These are phyloP conservation scores for Tinea semifulvella DNA, from an alignment of 2,888 invertebrate genomes.

Conservation along the genomic window DNA sequence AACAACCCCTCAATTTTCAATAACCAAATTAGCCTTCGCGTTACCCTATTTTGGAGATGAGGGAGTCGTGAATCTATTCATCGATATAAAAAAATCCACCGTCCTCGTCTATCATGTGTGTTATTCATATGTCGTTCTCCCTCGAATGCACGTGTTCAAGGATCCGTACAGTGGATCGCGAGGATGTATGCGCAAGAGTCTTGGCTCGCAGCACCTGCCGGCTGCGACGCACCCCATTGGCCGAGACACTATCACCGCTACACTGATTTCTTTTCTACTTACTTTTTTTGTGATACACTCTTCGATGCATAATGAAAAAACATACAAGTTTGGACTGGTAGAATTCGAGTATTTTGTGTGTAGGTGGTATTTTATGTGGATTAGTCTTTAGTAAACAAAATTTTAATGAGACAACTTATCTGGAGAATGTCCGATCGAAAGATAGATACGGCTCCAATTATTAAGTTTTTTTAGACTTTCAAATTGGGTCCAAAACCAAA, in stretches of 20 bases:
- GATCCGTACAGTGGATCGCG: slow-evolving; percentile 52
- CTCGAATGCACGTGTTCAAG: slow-evolving; percentile 66
- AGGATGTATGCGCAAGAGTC: slow-evolving; percentile 47
- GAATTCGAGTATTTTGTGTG: slow-evolving; percentile 52
- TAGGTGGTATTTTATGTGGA: slow-evolving; percentile 58
- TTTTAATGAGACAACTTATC: slow-evolving; percentile 45
- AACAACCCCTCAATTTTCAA: slow-evolving; percentile 68
- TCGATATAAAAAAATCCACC: slow-evolving; percentile 52
- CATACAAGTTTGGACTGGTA: slow-evolving; percentile 62
- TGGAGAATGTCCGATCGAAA: slow-evolving; percentile 31
- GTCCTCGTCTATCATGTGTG: slow-evolving; percentile 35
- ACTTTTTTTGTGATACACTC: slow-evolving; percentile 56
- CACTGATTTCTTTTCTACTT: slow-evolving; percentile 64
- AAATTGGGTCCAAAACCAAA: too few relatives aligned
- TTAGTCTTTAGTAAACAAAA: slow-evolving; percentile 51
- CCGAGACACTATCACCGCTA: slow-evolving; percentile 57
- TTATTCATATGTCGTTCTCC: slow-evolving; percentile 48
- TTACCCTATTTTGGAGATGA: slow-evolving; percentile 68
- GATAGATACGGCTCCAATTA: slow-evolving; percentile 24
- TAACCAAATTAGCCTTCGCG: slow-evolving; percentile 69
- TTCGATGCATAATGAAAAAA: slow-evolving; percentile 56
- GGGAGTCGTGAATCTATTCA: slow-evolving; percentile 67
- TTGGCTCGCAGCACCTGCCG: slow-evolving; percentile 56
- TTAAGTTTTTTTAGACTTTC: too few relatives aligned
- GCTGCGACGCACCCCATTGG: slow-evolving; percentile 60